A percentile compares a stretch with the other conserved stretches of the same genome.
Evolutionary conservation across 2,888 invertebrate species (phyloP).

Genomic region (Pseudoips prasinana): DNA sequence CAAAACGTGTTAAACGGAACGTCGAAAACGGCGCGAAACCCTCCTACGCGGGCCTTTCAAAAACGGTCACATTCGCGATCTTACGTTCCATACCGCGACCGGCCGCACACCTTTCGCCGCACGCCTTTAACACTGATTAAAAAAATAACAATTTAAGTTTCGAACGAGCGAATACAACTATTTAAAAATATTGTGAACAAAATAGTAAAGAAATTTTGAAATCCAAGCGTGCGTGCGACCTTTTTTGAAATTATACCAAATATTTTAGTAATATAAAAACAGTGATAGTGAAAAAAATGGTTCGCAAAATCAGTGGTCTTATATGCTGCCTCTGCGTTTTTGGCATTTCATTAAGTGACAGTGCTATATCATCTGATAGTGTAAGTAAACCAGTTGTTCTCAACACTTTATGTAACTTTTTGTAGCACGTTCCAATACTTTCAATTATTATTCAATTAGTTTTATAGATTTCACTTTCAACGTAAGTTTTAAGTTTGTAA

Average conservation of each 20-base stretch:
- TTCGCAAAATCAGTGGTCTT: constrained; percentile 69
- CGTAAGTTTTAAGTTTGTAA: too few relatives aligned
- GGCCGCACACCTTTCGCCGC: constrained; percentile 70
- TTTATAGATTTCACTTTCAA: too few relatives aligned
- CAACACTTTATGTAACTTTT: too few relatives aligned
- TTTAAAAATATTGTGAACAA: too few relatives aligned
- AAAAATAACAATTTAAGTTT: constrained; percentile 24
- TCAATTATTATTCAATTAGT: too few relatives aligned
- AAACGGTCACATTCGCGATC: constrained; percentile 64
- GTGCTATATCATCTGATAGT: constrained; percentile 69
- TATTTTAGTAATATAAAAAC: too few relatives aligned
- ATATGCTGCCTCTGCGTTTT: constrained; percentile 71
- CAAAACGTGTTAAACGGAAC: constrained; percentile 56
- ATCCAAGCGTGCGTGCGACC: too few relatives aligned
- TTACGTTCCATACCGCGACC: constrained; percentile 59
- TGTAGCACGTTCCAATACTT: too few relatives aligned
- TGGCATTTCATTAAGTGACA: constrained; percentile 67
- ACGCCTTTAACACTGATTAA: constrained; percentile 32
- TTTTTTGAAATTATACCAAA: too few relatives aligned
- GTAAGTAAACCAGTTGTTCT: constrained; percentile 48
- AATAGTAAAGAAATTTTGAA: too few relatives aligned
- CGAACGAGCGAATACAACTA: constrained; percentile 12
- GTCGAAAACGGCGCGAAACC: constrained; percentile 73
- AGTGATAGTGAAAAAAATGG: constrained; percentile 50
- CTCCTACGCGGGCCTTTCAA: constrained; percentile 82